Evolutionary conservation across 2,797 vertebrate species (phyloP), one percentile per base, ranked within the genome.

Genomic region (Antennarius maculatus): DNA sequence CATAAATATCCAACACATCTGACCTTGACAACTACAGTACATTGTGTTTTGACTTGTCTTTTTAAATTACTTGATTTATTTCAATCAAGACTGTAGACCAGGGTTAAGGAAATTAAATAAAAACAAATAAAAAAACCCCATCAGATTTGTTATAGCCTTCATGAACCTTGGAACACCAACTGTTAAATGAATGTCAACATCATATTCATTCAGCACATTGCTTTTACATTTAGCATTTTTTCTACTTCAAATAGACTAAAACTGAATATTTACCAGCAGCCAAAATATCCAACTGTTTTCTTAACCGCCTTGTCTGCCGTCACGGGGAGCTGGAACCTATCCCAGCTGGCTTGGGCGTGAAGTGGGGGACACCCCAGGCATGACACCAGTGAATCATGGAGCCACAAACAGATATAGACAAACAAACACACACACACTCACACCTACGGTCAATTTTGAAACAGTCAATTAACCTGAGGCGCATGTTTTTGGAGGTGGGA

Each of bases 261-360:
- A n/a, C 29, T 45, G 42, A 76, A 76, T 53, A 77, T 73, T 57
- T 63, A 5, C 74, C 61, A 50, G 48, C 31, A 17, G 61, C 83
- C 76, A 77, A 61, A 61, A 28, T 2, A 23, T 23, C 23, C 23
- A 23, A 23, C 23, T 2, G 2, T 23, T 23, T 23, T 23, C 23
- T 23, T 23, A 23, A 23, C 23, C 23, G 23, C 1, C 23, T 23
- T 23, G 23, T 23, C 23, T 23, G 23, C 23, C 2, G 23, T 23
- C 23, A 23, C 2, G 23, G 23, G 23, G 23, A 23, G 23, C 23
- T 23, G 23, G 23, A 23, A 23, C 23, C 23, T 23, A 23, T 23
- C 23, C 23, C 23, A 23, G 23, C 23, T 23, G 23, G 2, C 23
- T 23, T 23, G 23, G 23, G 2, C 23, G 2, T 23, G 23, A 23